A percentile compares a stretch with the other conserved stretches of the same genome.
Conservation (phyloP, 92 coral and sea anemone genomes). For the Phenganax marumi region DNA sequence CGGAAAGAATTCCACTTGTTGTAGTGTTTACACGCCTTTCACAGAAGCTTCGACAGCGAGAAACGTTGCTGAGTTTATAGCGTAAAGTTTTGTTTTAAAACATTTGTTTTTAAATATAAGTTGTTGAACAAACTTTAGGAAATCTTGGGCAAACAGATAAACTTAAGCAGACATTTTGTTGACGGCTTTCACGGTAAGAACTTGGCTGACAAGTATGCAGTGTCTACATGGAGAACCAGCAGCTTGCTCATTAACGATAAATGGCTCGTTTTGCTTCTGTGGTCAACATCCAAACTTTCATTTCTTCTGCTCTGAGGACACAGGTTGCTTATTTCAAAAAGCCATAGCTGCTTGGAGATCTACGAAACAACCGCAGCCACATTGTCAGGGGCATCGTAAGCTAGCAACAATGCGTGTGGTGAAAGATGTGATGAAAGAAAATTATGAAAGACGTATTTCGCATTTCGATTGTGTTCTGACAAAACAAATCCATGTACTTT, state of each 20-base stretch:
- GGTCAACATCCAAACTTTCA: background rate
- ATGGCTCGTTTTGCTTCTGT: background rate
- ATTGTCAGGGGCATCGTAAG: background rate
- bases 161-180: no score
- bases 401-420: conserved; percentile 1
- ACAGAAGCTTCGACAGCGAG: no score
- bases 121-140: no score
- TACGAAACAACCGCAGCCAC: background rate
- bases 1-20: no score
- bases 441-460: background rate
- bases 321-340: background rate
- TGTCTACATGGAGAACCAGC: background rate
- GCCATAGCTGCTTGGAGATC: background rate
- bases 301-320: background rate
- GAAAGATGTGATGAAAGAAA: background rate
- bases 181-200: no score
- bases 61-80: no score
- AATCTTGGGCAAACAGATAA: no score
- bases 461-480: background rate
- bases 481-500: background rate
- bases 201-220: no score
- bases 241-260: background rate
- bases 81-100: no score
- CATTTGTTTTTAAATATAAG: no score
- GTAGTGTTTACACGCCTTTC: no score